Conservation (phyloP, 1,140 invertebrate genomes). For the Ditylenchus dipsaci region DNA sequence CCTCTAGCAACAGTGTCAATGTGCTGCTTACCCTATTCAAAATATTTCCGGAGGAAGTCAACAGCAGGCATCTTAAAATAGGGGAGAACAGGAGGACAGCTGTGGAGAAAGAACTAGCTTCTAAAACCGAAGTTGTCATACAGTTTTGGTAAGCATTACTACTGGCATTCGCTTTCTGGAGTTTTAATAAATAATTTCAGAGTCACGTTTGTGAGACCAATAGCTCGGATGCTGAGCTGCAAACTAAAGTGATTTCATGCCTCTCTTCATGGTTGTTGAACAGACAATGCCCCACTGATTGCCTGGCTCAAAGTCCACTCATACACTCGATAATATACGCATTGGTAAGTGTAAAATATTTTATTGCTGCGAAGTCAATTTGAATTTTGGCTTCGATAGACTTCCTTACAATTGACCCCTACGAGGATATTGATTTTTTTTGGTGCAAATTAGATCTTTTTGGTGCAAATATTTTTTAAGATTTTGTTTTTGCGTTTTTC, state of each 20-base stretch:
- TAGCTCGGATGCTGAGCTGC: slow-evolving; percentile 11
- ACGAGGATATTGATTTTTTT: too few species aligned
- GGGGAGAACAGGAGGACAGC: slow-evolving; percentile 82
- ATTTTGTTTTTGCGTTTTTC: too few species aligned
- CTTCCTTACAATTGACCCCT: too few species aligned
- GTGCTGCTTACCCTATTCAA: slow-evolving; percentile 82
- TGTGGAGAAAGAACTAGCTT: slow-evolving; percentile 71
- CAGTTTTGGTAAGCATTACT: slow-evolving; percentile 69
- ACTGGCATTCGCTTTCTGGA: too few species aligned
- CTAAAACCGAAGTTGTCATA: slow-evolving; percentile 60
- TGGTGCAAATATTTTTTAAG: too few species aligned
- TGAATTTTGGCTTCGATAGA: slow-evolving; percentile 11
- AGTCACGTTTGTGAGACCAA: slow-evolving; percentile 17
- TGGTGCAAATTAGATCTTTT: too few species aligned
- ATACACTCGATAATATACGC: slow-evolving; percentile 59
- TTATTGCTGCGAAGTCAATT: slow-evolving; percentile 1
- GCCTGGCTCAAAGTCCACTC: slow-evolving; percentile 58
- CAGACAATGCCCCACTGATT: slow-evolving; percentile 58
- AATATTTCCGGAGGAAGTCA: slow-evolving; percentile 90
- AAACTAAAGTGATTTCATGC: slow-evolving; percentile 52
- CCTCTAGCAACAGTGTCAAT: slow-evolving; percentile 23
- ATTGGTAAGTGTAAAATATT: slow-evolving; percentile 46
- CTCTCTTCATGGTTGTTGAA: slow-evolving; percentile 62
- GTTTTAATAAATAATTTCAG: slow-evolving; percentile 10
- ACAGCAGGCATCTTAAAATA: slow-evolving; percentile 74